Evolutionary conservation across 1,140 invertebrate genomes (phyloP), one percentile per base, ranked within the genome.

Genomic region (Leptonema lineaticorne): DNA sequence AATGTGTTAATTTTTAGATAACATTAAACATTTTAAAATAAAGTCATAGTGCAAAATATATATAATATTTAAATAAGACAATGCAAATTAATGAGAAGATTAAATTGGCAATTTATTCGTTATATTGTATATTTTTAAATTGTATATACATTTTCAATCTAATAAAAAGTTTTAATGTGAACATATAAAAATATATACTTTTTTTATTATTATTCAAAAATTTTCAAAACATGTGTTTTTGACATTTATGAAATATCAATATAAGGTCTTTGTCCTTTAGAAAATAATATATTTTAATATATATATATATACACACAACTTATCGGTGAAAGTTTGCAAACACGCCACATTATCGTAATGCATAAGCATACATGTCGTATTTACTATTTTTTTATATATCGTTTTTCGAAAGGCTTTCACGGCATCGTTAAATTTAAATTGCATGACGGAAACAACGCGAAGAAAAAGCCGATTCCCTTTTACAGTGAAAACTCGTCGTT

Each of bases 321-420:
- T 27, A 37, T 62, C 20, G 30, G 59, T 37, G 59, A 62, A 62
- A 62, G 59, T 62, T 62, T 22, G 18, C 59, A 41, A 37, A 37
- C 33, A 45, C 59, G 37, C 30, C n/a, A 45, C 59, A 62, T 37
- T 62, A 6, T 62, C 45, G 37, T 45, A n/a, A n/a, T n/a, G n/a
- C n/a, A n/a, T n/a, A n/a, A n/a, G 20, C 14, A 37, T 37, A 28
- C 56, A 18, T 22, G n/a, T 20, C 46, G 14, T 3, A 20, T n/a
- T n/a, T n/a, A n/a, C n/a, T n/a, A n/a, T n/a, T n/a, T n/a, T n/a
- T n/a, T n/a, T 62, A 62, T 62, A 45, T 62, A 45, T 62, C 45
- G 37, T 45, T 45, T 9, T 60, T 60, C 18, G 28, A 37, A 37
- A 57, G 46, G 46, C 2, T 48, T 16, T 4, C 16, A 8, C 11